Evolutionary conservation across 1,140 invertebrate genomes (phyloP), one percentile per base, ranked within the genome.

Genomic region (Caenorhabditis latens): DNA sequence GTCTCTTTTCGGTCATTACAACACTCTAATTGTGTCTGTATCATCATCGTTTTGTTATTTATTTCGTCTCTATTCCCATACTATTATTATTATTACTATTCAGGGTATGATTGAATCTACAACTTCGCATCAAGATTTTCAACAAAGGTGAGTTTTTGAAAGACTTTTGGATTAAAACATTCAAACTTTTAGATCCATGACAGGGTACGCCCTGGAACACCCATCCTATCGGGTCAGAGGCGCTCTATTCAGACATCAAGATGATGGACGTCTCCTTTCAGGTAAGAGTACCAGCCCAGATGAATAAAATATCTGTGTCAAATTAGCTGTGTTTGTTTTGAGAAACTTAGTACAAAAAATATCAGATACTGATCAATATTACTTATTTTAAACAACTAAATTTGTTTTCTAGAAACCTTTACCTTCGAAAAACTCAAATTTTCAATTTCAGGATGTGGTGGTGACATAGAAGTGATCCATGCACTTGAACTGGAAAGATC

Each of bases 191-290:
- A 79, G 71, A 79, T 79, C 71, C 71, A 79, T 79, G 71, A 79
- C 71, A 24, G 71, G 71, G 71, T 79, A 79, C 21, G 71, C 71
- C 46, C 71, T 79, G 71, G 71, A 79, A 24, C 43, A 79, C 9
- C 71, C 71, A 50, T 79, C 71, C 19, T 79, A 79, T 53, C 43
- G 71, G 71, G 40, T 79, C 5, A 48, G 71, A 50, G 71, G 71
- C 46, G 71, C 71, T 6, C 46, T 79, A 19, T 79, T 79, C 24
- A 16, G 71, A 24, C 71, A 79, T 14, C 71, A 79, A 42, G 48
- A 53, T 21, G 84, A 85, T 79, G 84, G 84, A n/a, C 24, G 84
- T 3, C 84, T 85, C 42, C 84, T 85, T 50, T 85, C 84, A 71
- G 84, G 84, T 85, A 32, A 7, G 48, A n/a, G 6, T n/a, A 9